Percentiles rank a stretch among this genome's conserved stretches.
Evolutionary conservation across 1,140 invertebrate genomes (phyloP).

Genomic region (Acyrthosiphon pisum): DNA sequence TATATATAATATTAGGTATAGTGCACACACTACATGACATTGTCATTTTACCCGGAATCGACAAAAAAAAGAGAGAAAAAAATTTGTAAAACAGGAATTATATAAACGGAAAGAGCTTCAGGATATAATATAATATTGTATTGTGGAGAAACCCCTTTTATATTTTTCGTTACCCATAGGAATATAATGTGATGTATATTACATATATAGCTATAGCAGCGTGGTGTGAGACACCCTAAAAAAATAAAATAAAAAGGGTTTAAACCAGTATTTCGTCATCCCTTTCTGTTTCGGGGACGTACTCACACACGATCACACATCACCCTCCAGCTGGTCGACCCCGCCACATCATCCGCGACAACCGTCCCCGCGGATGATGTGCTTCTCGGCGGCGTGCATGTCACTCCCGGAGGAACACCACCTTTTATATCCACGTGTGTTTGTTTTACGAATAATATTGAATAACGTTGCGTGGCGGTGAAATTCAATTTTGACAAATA

Average conservation of each 20-base stretch:
- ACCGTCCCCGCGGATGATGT: neutral
- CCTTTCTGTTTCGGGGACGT: neutral
- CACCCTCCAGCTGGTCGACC: neutral
- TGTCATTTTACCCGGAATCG: conserved; percentile 25
- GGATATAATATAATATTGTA: conserved; percentile 6
- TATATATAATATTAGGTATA: neutral
- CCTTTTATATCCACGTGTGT: neutral
- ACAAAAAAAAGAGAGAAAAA: neutral
- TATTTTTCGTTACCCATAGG: neutral
- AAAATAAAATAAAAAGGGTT: conserved; percentile 32
- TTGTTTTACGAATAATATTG: neutral
- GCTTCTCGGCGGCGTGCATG: neutral
- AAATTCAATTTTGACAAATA: neutral
- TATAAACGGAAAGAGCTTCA: neutral
- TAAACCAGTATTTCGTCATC: conserved; percentile 36
- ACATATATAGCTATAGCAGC: neutral
- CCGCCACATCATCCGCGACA: neutral
- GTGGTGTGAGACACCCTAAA: neutral
- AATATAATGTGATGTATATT: neutral
- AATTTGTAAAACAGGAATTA: conserved; percentile 9
- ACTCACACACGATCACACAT: neutral
- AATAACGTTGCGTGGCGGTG: neutral
- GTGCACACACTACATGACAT: neutral
- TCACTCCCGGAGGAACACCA: neutral
- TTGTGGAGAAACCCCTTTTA: conserved; percentile 8